Conservation (phyloP, 2,797 vertebrate genomes). For the Ateles fusciceps region DNA sequence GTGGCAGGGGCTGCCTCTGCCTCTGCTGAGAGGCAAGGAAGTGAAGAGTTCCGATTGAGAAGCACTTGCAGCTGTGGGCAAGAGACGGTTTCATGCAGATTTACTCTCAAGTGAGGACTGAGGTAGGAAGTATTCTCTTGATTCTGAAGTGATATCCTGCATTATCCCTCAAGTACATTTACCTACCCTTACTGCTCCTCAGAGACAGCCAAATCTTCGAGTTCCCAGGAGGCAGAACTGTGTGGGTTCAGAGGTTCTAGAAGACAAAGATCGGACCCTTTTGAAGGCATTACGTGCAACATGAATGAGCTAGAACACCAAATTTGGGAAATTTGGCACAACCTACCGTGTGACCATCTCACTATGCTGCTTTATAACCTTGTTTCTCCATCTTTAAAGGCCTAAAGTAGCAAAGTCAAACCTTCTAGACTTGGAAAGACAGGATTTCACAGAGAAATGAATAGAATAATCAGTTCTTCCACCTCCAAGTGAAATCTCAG, state of each 20-base stretch:
- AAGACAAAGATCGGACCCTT: background rate
- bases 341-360: background rate
- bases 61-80: constrained; percentile 2
- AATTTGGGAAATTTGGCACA: background rate
- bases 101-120: background rate
- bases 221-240: background rate
- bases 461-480: background rate
- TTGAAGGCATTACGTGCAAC: background rate
- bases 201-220: background rate
- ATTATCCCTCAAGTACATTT: background rate
- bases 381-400: background rate
- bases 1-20: background rate
- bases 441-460: background rate
- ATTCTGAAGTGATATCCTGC: constrained; percentile 34
- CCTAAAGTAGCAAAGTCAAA: background rate
- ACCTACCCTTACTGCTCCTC: background rate
- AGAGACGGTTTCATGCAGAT: background rate
- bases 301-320: background rate
- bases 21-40: background rate
- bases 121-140: background rate
- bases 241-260: background rate
- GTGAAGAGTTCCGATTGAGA: background rate
- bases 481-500: background rate
- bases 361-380: background rate
- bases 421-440: background rate